Evolutionary conservation across 2,797 vertebrate genomes (phyloP), one percentile per base, ranked within the genome.

Genomic region (Podarcis siculus): DNA sequence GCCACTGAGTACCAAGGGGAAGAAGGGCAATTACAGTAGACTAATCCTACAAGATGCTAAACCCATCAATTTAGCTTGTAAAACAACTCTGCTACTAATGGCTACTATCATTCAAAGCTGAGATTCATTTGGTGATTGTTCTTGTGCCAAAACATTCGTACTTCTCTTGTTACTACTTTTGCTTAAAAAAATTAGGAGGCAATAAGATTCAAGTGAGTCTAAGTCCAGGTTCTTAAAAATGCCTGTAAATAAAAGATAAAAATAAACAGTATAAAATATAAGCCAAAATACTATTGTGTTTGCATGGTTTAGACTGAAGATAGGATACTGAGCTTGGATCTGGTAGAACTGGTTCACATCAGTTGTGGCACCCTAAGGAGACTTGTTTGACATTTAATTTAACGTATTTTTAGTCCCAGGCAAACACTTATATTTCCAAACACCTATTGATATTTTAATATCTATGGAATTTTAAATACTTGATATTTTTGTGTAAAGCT

Each of bases 1-100:
- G 91, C 69, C 67, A 93, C 78, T 73, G 0, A 90, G 88, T 90
- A 92, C 90, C 90, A 94, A 93, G 95, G 89, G 21, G 61, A 58
- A 91, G 86, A 87, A 81, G 27, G 78, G 79, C 45, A 79, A 89
- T 86, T 79, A 85, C 42, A 86, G 15, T 3, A 73, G 72, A 88
- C 66, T 37, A 79, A 55, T 86, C 72, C 86, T 45, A 37, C 30
- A 82, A 89, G 80, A 80, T 25, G 79, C 7, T 66, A 42, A 92
- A 88, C 83, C 30, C 82, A 69, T 79, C 42, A 5, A 39, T 61
- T 84, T 79, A 15, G 30, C 83, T 88, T 39, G 72, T 91, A 79
- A 89, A 49, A 84, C 55, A 87, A 32, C 83, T 37, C 77, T 91
- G n/a, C 87, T 91, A 85, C 72, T 67, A 61, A 77, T 4, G 55